These are phyloP conservation scores for Montipora efflorescens DNA, from an alignment of 64 coral and sea anemone species.

Conservation along the genomic window DNA sequence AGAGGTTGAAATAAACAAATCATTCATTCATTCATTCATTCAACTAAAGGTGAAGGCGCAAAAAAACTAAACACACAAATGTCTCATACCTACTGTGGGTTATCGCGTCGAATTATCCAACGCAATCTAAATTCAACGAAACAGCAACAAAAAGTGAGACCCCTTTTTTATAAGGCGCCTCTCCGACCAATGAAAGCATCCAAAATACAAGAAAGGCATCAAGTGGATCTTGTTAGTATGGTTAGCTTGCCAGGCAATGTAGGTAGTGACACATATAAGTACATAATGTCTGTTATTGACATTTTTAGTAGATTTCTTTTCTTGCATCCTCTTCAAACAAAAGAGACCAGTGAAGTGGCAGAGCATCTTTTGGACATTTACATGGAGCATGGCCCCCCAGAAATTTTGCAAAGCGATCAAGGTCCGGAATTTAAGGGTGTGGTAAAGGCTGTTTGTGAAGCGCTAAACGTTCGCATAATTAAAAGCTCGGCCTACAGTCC, in stretches of 20 bases:
- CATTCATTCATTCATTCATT: no score
- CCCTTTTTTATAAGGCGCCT: slow-evolving; percentile 16
- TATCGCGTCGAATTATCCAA: background rate
- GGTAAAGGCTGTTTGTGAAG: slow-evolving; percentile 16
- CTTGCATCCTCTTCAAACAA: background rate
- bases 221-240: slow-evolving; percentile 3
- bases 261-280: slow-evolving; percentile 14
- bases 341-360: background rate
- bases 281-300: slow-evolving; percentile 25
- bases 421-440: background rate
- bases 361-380: background rate
- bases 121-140: background rate
- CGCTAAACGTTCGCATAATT: slow-evolving; percentile 17
- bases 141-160: background rate
- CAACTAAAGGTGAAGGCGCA: background rate
- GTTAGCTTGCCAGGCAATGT: background rate
- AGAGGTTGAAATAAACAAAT: no score
- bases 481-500: slow-evolving; percentile 28
- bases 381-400: background rate
- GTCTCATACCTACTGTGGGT: background rate
- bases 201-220: slow-evolving; percentile 21
- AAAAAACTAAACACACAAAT: background rate
- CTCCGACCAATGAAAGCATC: slow-evolving; percentile 13
- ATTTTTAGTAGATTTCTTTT: background rate
- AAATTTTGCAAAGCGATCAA: background rate